Base-by-base conservation (phyloP, 2,113 vertebrate species). In the Triplophysa siluroides region DNA sequence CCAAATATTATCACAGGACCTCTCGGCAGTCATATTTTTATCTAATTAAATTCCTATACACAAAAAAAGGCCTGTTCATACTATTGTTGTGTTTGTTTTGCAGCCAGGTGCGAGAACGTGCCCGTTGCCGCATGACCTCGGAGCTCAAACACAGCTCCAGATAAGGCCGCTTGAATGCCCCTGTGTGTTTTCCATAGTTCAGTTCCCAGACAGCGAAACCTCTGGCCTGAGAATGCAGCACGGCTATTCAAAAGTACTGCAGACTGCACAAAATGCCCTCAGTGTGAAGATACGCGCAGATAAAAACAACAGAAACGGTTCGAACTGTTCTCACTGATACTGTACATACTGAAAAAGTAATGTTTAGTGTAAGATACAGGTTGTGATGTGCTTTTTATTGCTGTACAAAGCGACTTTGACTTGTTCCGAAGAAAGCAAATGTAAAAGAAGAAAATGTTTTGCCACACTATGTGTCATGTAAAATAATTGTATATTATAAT, bases 131-230 rank as follows among this genome's bases (percentile, higher is more conserved):
- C 26, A 0, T 65, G 74, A 76, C 74, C 62, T 65, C 26, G 1
- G 45, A 65, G 74, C 74, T 76, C 74, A 64, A 52, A 64, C 60
- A 76, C 16, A 76, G 26, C 23, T 75, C 74, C 74, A 76, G 74
- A 76, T 76, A 76, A 76, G 74, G 43, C 47, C 0, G 45, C n/a
- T 33, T 76, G 45, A 76, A 54, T 65, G 16, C 43, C 62, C 61
- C 62, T 33, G 61, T 65, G 23, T 76, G 62, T 76, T 76, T 65
- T 26, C 45, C 43, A 76, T 65, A 64, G 61, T 65, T 76, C 45
- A 65, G 24, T 64, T 76, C 45, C 62, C 74, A 77, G 61, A 77
- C 62, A 19, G 73, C 12, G 19, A 75, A 63, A 63, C 21, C 58
- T 26, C 73, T 76, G 74, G 75, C 75, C 75, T 14, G 62, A 54